These are phyloP conservation scores for Paralichthys olivaceus DNA, from an alignment of 2,113 vertebrate genomes.

Conservation along the genomic window DNA sequence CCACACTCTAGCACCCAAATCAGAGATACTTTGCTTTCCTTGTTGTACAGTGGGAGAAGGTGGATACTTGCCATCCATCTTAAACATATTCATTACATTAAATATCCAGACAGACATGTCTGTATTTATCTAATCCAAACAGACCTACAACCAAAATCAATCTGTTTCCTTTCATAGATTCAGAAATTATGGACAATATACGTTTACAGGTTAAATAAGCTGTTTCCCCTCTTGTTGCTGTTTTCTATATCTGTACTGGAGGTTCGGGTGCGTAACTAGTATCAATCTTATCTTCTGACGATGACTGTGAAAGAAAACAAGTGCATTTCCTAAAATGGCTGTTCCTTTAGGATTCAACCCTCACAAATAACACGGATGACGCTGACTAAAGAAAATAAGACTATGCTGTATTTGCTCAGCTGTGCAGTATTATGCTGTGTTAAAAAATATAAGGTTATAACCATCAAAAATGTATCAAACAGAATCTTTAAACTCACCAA, in stretches of 20 bases:
- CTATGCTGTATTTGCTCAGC: conserved; percentile 13
- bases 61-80: too few species aligned
- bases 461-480: not conserved
- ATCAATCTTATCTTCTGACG: conserved; percentile 19
- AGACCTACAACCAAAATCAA: too few species aligned
- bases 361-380: not conserved
- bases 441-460: conserved; percentile 20
- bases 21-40: too few species aligned
- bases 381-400: not conserved
- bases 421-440: not conserved
- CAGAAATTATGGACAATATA: too few species aligned
- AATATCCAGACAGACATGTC: too few species aligned
- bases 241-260: not conserved
- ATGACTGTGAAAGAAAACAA: not conserved
- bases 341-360: conserved; percentile 4
- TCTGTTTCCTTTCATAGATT: too few species aligned
- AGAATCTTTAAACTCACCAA: not conserved
- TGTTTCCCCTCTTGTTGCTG: too few species aligned
- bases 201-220: too few species aligned
- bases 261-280: not conserved
- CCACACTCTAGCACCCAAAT: too few species aligned
- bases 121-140: too few species aligned
- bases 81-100: too few species aligned
- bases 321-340: conserved; percentile 23
- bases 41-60: too few species aligned